phyloP scores from a whole-genome alignment of 53 echinoderm and acorn worm genomes.

The Paracentrotus lividus region DNA sequence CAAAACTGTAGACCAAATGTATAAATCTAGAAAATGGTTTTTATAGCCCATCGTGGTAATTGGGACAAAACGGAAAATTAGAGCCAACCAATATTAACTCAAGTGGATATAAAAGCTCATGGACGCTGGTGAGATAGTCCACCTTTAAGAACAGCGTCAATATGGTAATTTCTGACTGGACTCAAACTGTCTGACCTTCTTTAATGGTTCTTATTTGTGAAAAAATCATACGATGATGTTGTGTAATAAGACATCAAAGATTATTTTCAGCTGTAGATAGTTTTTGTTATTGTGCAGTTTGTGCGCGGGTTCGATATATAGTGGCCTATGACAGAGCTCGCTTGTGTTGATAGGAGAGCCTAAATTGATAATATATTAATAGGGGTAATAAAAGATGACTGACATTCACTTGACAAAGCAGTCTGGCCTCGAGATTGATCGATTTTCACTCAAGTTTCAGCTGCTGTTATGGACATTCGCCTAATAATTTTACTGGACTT shows the following conservation, averaged over 20 bases:
- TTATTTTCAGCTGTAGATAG: neutral
- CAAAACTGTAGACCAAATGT: no score
- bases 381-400: neutral
- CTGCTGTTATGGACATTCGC: neutral
- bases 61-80: no score
- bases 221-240: neutral
- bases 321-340: neutral
- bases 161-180: conserved; percentile 12
- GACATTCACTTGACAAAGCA: neutral
- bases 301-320: neutral
- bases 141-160: conserved; percentile 12
- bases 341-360: neutral
- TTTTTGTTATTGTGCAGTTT: neutral
- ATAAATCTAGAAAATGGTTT: no score
- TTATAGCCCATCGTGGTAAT: no score
- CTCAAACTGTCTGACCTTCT: neutral
- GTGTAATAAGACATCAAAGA: neutral
- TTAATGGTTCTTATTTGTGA: neutral
- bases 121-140: no score
- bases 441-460: neutral
- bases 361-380: neutral
- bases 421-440: neutral
- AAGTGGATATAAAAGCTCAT: no score
- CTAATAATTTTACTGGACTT: neutral
- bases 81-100: no score